Evolutionary conservation across 2,888 invertebrate species (phyloP).

Genomic region (Serripes groenlandicus): DNA sequence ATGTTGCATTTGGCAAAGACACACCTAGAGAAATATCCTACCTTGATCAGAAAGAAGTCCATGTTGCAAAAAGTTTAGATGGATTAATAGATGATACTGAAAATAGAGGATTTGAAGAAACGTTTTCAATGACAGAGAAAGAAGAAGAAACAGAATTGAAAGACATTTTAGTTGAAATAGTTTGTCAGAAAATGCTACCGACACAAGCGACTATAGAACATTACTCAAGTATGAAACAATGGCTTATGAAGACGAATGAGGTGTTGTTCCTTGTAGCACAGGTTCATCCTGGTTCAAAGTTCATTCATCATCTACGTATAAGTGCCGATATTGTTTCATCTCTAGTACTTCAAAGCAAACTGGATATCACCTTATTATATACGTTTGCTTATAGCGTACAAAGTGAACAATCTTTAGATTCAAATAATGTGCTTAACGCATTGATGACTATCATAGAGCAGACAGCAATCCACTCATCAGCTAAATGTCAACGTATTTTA

Average conservation of each 20-base stretch:
- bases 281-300: slow-evolving; percentile 4
- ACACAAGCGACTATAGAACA: not conserved
- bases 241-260: slow-evolving; percentile 22
- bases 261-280: slow-evolving; percentile 22
- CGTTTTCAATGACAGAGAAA: no score
- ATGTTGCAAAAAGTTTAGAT: no score
- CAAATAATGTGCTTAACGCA: slow-evolving; percentile 9
- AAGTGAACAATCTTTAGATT: not conserved
- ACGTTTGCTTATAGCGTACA: not conserved
- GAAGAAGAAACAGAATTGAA: not conserved
- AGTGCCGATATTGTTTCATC: slow-evolving; percentile 27
- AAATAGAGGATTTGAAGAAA: no score
- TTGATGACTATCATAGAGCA: not conserved
- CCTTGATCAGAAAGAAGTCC: no score
- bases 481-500: slow-evolving; percentile 25
- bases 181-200: slow-evolving; percentile 44
- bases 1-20: no score
- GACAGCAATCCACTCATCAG: not conserved
- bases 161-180: slow-evolving; percentile 16
- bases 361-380: not conserved
- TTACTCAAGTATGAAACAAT: not conserved
- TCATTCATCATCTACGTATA: slow-evolving; percentile 24
- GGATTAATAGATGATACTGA: no score
- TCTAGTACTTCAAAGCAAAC: slow-evolving; percentile 2
- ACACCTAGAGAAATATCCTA: no score